Evolutionary conservation across 1,140 invertebrate species (phyloP), one percentile per base, ranked within the genome.

Genomic region (Drosophila ambigua): DNA sequence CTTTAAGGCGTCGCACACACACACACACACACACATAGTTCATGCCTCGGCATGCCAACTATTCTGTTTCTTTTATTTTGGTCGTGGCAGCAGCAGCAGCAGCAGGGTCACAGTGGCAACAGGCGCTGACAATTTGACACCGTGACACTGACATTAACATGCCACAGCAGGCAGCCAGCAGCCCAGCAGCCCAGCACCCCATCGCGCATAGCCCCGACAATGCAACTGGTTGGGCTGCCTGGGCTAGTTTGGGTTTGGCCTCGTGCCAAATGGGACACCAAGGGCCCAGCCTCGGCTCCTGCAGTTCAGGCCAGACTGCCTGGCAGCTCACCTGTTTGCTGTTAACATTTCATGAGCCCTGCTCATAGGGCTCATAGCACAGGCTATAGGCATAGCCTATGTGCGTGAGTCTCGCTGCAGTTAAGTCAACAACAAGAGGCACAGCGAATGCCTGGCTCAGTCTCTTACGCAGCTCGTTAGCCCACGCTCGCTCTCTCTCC

Each of bases 81-180:
- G 2, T 5, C 15, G 9, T 2, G 44, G 5, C 13, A 3, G 7
- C 9, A 15, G 13, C 13, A 15, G 13, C 13, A 51, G 15, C 15
- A 45, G 23, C 15, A 45, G 45, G 60, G 13, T 26, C 16, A 64
- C 50, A 69, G 46, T 68, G 79, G 69, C 79, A 78, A 71, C 57
- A 83, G 79, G 80, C 72, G 75, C 65, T 83, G 79, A 83, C 79
- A 83, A 79, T 85, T 75, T 79, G 78, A 81, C 82, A 87, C 83
- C 78, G 62, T 79, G 82, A 68, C 82, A 79, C 74, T 87, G 82
- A 87, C 82, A 76, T 82, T 85, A 76, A 67, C 74, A 80, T 66
- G 78, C 55, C 78, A 62, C 65, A 75, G 55, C 62, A 55, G 68
- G 52, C 72, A 65, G 45, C 76, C 73, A 39, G 35, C 26, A 28